phyloP scores from a whole-genome alignment of 1,140 invertebrate genomes.

The Physella acuta region DNA sequence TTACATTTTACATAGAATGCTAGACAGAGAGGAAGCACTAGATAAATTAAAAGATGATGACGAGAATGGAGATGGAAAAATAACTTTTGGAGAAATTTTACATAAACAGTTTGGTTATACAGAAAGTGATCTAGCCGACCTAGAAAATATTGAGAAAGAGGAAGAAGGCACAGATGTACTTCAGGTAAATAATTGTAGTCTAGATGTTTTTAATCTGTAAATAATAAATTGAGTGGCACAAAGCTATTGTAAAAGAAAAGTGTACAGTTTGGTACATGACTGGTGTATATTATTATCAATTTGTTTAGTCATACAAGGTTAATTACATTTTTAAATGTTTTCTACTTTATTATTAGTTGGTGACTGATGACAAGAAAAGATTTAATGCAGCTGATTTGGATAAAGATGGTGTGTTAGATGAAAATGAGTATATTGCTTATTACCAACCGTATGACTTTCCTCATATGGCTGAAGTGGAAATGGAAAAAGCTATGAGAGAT shows the following conservation, averaged over 20 bases:
- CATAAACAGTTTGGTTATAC: constrained; percentile 73
- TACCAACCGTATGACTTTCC: constrained; percentile 91
- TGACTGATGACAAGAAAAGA: constrained; percentile 73
- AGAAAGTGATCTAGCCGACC: constrained; percentile 63
- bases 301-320: too few species aligned
- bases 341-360: constrained; percentile 31
- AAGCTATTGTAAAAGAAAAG: too few species aligned
- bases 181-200: too few species aligned
- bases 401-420: constrained; percentile 76
- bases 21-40: constrained; percentile 52
- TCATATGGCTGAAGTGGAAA: constrained; percentile 81
- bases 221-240: too few species aligned
- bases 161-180: constrained; percentile 31
- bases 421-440: constrained; percentile 84
- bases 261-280: too few species aligned
- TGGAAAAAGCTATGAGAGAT: constrained; percentile 81
- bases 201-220: too few species aligned
- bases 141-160: constrained; percentile 35
- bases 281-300: too few species aligned
- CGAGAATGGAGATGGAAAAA: constrained; percentile 73
- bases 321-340: too few species aligned
- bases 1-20: constrained; percentile 39
- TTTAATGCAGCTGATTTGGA: constrained; percentile 86
- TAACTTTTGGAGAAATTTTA: constrained; percentile 88
- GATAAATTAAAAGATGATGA: constrained; percentile 51